phyloP scores from a whole-genome alignment of 1,140 invertebrate genomes.

The Acromyrmex charruanus region DNA sequence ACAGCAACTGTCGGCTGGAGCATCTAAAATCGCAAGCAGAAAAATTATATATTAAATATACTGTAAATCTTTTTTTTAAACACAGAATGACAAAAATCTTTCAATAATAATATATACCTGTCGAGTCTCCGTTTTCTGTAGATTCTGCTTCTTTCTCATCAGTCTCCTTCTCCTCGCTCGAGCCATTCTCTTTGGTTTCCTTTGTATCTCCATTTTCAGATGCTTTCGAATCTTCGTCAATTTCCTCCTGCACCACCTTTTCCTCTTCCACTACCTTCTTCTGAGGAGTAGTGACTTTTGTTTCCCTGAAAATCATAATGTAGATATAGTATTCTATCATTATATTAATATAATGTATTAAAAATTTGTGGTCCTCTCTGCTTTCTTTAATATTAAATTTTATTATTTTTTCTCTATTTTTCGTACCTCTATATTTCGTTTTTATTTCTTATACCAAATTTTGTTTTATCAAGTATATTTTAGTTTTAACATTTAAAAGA shows the following conservation, averaged over 20 bases:
- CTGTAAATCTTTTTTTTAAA: constrained; percentile 1
- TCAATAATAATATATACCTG: constrained; percentile 71
- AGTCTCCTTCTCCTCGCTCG: constrained; percentile 83
- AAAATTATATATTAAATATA: background rate
- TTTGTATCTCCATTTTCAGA: constrained; percentile 85
- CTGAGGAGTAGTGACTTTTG: constrained; percentile 88
- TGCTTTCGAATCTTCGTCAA: constrained; percentile 84
- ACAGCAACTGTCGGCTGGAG: constrained; percentile 83
- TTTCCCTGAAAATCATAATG: constrained; percentile 78
- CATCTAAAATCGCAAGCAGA: constrained; percentile 77
- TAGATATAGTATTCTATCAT: background rate
- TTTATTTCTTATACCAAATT: no score
- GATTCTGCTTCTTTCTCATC: constrained; percentile 88
- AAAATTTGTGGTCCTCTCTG: background rate
- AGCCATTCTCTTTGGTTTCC: constrained; percentile 86
- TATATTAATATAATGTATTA: background rate
- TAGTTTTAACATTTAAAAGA: no score
- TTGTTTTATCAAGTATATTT: no score
- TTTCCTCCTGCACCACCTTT: constrained; percentile 77
- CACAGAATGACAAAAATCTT: background rate
- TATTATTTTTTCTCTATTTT: no score
- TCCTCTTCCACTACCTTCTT: constrained; percentile 86
- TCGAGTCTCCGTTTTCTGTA: constrained; percentile 88
- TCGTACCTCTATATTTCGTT: no score
- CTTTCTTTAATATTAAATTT: no score